phyloP scores from a whole-genome alignment of 2,797 vertebrate species.

The Sebastiscus tertius region DNA sequence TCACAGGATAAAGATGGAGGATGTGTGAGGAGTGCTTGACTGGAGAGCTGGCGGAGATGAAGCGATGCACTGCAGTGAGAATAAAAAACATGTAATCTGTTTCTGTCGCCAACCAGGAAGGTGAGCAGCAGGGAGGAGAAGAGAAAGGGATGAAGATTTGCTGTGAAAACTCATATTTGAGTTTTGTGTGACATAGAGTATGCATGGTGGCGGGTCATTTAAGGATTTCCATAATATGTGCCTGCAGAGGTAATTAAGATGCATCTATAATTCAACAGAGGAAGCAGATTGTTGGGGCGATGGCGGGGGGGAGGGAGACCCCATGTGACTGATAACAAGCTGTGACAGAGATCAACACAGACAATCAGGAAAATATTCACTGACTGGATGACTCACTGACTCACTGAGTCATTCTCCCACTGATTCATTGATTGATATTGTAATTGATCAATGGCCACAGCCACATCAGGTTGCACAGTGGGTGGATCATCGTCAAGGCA shows the following conservation, averaged over 20 bases:
- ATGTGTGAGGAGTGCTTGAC: not conserved
- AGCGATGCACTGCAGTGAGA: too few species aligned
- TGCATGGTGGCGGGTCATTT: conserved; percentile 18
- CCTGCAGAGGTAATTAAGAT: conserved; percentile 63
- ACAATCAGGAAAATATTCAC: not conserved
- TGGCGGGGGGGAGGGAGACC: too few species aligned
- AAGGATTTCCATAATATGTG: conserved; percentile 25
- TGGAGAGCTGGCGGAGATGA: not conserved
- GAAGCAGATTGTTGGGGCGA: conserved; percentile 32
- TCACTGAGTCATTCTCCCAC: too few species aligned
- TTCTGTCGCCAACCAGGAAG: too few species aligned
- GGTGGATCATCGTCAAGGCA: not conserved
- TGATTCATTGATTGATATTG: too few species aligned
- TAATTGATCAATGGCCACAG: not conserved
- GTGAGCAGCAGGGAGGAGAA: not conserved
- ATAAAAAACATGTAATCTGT: too few species aligned
- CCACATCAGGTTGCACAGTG: not conserved
- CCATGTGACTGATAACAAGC: not conserved
- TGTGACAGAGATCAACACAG: not conserved
- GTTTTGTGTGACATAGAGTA: not conserved
- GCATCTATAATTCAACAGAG: conserved; percentile 77
- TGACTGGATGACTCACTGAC: too few species aligned
- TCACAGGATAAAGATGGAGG: not conserved
- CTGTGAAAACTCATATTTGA: conserved; percentile 12
- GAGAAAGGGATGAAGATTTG: not conserved